A percentile compares a stretch with the other conserved stretches of the same genome.
Conservation (phyloP, 1,140 invertebrate species). For the Chelonus insularis region DNA sequence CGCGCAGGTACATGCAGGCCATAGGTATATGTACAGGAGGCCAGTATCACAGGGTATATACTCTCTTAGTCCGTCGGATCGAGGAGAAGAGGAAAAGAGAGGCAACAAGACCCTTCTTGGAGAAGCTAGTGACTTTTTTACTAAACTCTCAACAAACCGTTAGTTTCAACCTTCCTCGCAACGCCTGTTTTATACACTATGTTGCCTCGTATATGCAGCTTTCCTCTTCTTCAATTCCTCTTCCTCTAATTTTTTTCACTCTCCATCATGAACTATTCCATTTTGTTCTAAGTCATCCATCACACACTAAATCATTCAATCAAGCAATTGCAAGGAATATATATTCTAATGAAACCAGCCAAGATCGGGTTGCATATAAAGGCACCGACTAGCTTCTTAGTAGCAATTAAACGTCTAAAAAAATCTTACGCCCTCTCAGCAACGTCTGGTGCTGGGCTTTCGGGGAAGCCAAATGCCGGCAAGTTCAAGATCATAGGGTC, state of each 20-base stretch:
- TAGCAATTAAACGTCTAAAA: slow-evolving; percentile 5
- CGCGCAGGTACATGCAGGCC: neutral
- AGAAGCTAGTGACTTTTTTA: slow-evolving; percentile 24
- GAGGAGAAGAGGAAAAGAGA: neutral
- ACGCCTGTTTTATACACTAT: slow-evolving; percentile 20
- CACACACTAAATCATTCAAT: neutral
- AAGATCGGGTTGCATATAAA: neutral
- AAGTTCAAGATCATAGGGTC: slow-evolving; percentile 38
- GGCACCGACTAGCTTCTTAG: slow-evolving; percentile 15
- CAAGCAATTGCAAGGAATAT: neutral
- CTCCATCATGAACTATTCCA: too few relatives aligned
- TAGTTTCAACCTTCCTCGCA: slow-evolving; percentile 24
- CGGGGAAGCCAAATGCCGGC: slow-evolving; percentile 4
- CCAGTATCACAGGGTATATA: neutral
- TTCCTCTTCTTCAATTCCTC: neutral
- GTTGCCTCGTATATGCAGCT: slow-evolving; percentile 2
- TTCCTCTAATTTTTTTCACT: neutral
- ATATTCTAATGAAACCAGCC: neutral
- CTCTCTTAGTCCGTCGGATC: neutral
- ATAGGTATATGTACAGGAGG: neutral
- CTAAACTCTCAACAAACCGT: slow-evolving; percentile 16
- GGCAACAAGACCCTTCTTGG: slow-evolving; percentile 22
- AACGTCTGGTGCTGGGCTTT: neutral
- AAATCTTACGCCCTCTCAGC: neutral
- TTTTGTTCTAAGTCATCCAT: neutral